Evolutionary conservation across 1,140 invertebrate species (phyloP), one percentile per base, ranked within the genome.

Genomic region (Polypedilum pembai): DNA sequence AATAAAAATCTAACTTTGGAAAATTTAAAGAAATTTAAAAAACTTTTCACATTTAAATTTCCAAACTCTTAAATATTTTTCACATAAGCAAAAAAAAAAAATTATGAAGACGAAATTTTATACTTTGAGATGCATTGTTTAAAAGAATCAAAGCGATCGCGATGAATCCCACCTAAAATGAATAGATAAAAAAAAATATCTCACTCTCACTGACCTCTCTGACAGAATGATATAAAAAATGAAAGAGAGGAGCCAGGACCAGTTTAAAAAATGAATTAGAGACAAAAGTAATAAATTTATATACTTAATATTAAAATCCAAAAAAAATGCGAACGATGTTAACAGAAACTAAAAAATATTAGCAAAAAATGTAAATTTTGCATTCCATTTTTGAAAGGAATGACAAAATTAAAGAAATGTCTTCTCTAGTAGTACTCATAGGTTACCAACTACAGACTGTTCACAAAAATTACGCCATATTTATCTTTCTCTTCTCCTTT

Each of bases 321-420:
- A 56, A 56, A 56, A 56, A 56, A n/a, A 56, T 56, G 45, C 45
- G 45, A 56, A 56, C 45, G 45, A 56, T 56, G 45, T 56, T 56
- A 56, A 56, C 45, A 56, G 45, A 56, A 56, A 56, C 24, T 33
- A 33, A 33, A n/a, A 33, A 33, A 33, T 33, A 33, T 33, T 33
- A 33, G 24, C 5, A 5, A 33, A 33, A 33, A 33, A 33, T 3
- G 1, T 33, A 33, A 33, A 33, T 33, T 33, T 33, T 33, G 24
- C 24, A 33, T 33, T 33, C 24, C 24, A 33, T 33, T 33, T 33
- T 33, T 33, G 45, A 56, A 56, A 56, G 45, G 45, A 56, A 56
- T 33, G 24, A 3, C 24, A 33, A 5, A 33, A 33, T 33, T n/a
- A 56, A 56, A 56, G 12, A 56, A n/a, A 56, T 56, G 45, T n/a